Base-by-base conservation (phyloP, 2,888 invertebrate genomes). In the Scaptomyza flava region DNA sequence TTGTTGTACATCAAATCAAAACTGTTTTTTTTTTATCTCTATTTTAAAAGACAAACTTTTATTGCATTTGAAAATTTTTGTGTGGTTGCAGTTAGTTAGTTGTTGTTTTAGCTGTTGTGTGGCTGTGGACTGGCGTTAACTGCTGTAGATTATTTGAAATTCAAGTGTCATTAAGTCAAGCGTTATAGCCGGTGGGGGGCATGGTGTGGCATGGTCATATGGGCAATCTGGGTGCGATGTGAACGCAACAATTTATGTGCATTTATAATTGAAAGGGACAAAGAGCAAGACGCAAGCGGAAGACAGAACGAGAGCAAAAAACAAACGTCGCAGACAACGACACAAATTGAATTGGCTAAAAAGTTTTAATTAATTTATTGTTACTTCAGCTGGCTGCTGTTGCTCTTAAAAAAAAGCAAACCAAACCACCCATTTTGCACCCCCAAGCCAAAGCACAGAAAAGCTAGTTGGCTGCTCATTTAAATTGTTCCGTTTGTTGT, bases 291-390 rank as follows among this genome's bases (percentile, higher is more conserved):
- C 56, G 54, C 27, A 51, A 30, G 34, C 3, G 9, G 11, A 20
- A 20, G 27, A 33, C 30, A 14, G 45, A 41, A 41, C 1, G 31
- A 9, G 31, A 62, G 38, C n/a, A 42, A 42, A 57, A 51, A 65
- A 79, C 83, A 72, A 80, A 76, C 64, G 80, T 72, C 63, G 72
- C 69, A 68, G 70, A 87, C 79, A 79, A 81, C 74, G 78, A 78
- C 87, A 86, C 83, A 86, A 84, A 88, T 84, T 86, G 89, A 88
- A 86, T 88, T 88, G 87, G 87, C 83, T 80, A 88, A 84, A 84
- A 86, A 87, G 84, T 85, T 85, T 88, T 85, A 85, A 85, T 85
- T 85, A 85, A 85, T 85, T 85, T 85, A 85, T 85, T 85, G 84
- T 88, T 88, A 83, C 84, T 85, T 88, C 72, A 72, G 87, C 68